These are phyloP conservation scores for Darevskia mixta DNA, from an alignment of 2,797 vertebrate genomes.

Conservation along the genomic window DNA sequence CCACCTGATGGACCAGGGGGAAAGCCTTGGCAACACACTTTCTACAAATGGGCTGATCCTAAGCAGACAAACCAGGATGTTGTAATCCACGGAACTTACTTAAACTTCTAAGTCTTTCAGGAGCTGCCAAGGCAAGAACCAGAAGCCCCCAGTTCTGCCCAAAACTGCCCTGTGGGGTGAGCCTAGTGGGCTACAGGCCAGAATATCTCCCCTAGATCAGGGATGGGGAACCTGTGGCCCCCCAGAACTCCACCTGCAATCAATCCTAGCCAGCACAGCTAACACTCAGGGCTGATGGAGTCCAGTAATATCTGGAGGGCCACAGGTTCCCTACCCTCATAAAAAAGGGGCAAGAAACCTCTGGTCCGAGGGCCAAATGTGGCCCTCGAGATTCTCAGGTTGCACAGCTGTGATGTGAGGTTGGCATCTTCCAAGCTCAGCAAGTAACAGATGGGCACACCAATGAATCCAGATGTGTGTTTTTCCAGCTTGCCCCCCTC, in stretches of 20 bases:
- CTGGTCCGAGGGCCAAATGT: no score
- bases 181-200: neutral
- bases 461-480: neutral
- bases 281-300: neutral
- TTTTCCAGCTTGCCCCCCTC: neutral
- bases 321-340: neutral
- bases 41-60: neutral
- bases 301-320: neutral
- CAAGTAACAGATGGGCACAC: neutral
- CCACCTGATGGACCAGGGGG: no score
- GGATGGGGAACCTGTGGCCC: neutral
- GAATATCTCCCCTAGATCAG: neutral
- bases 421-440: neutral
- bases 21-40: neutral
- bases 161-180: neutral
- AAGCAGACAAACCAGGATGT: neutral
- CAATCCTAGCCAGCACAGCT: neutral
- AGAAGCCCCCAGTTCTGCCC: neutral
- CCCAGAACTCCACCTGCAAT: neutral
- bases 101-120: neutral
- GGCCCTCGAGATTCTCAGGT: neutral
- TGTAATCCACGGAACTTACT: neutral
- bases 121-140: neutral
- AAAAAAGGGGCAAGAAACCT: no score
- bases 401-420: accelerated